phyloP scores from a whole-genome alignment of 2,113 vertebrate species.

The Triplophysa siluroides region DNA sequence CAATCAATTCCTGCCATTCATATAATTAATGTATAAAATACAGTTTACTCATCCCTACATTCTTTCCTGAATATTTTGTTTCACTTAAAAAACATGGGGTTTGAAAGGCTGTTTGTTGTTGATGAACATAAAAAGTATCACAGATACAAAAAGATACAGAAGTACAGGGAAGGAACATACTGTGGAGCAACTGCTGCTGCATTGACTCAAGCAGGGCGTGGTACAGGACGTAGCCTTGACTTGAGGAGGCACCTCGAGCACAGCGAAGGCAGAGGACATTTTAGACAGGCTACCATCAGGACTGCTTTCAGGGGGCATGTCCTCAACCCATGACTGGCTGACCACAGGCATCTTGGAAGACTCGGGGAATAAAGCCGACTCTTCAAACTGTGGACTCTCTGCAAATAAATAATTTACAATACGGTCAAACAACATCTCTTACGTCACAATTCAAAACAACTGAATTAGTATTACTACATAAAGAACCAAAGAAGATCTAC shows the following conservation, averaged over 20 bases:
- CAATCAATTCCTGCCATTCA: too few species aligned
- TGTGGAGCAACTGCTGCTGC: slow-evolving; percentile 76
- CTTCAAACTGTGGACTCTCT: slow-evolving; percentile 47
- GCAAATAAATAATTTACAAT: slow-evolving; percentile 10
- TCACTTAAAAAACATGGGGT: too few species aligned
- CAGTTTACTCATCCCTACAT: too few species aligned
- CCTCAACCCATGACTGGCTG: slow-evolving; percentile 30
- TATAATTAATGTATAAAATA: too few species aligned
- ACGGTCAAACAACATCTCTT: background rate
- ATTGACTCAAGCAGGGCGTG: slow-evolving; percentile 85
- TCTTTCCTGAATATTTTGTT: too few species aligned
- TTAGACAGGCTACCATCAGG: slow-evolving; percentile 63
- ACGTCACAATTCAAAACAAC: background rate
- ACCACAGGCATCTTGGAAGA: slow-evolving; percentile 18
- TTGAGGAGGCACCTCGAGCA: slow-evolving; percentile 73
- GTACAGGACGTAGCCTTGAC: slow-evolving; percentile 66
- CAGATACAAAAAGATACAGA: background rate
- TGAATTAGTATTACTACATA: background rate
- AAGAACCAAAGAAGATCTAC: background rate
- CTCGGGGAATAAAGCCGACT: slow-evolving; percentile 28
- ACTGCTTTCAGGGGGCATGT: slow-evolving; percentile 47
- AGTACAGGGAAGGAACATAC: slow-evolving; percentile 66
- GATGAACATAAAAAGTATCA: background rate
- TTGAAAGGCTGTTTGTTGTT: background rate
- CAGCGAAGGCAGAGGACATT: slow-evolving; percentile 71